phyloP scores from a whole-genome alignment of 2,113 vertebrate genomes.

The Dendrocopos noguchii region DNA sequence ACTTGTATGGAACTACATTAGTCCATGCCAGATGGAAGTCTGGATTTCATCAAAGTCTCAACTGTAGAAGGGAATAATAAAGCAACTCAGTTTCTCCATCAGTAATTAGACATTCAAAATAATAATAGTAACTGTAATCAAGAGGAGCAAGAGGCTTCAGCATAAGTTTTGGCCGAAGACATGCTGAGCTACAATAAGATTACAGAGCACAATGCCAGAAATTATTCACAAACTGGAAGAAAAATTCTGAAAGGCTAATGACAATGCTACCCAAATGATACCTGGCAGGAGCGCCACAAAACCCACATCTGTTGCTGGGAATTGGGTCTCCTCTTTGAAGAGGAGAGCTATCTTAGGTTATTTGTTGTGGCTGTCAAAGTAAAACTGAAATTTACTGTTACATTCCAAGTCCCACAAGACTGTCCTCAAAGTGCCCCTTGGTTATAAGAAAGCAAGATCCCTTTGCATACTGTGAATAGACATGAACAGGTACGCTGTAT shows the following conservation, averaged over 20 bases:
- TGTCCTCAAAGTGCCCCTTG: not conserved
- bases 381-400: conserved; percentile 36
- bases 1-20: not conserved
- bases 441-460: not conserved
- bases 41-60: conserved; percentile 21
- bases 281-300: conserved; percentile 48
- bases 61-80: not conserved
- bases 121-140: not conserved
- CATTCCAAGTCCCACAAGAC: conserved; percentile 24
- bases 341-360: conserved; percentile 25
- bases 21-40: not conserved
- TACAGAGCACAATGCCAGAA: not conserved
- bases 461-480: not conserved
- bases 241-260: not conserved
- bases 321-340: conserved; percentile 29
- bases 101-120: conserved; percentile 37
- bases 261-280: conserved; percentile 37
- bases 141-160: not conserved
- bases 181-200: not conserved
- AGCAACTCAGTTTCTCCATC: not conserved
- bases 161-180: not conserved
- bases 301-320: conserved; percentile 56
- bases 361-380: conserved; percentile 52
- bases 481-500: not conserved
- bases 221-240: not conserved